Evolutionary conservation across 2,888 invertebrate species (phyloP), one percentile per base, ranked within the genome.

Genomic region (Drosophila seclusa): DNA sequence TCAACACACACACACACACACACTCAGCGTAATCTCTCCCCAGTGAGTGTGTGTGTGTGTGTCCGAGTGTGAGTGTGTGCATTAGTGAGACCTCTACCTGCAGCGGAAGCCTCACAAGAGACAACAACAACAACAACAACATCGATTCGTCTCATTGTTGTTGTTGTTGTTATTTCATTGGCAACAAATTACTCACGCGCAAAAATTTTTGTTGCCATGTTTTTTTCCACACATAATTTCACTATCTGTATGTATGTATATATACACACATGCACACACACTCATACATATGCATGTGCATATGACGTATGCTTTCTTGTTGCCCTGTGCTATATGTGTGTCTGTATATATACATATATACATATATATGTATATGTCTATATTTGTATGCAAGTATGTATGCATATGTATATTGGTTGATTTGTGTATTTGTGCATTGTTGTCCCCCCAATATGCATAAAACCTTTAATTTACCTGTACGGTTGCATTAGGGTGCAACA

Each of bases 151-250:
- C 57, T 64, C 21, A 54, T 42, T 68, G 36, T 36, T 63, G 59
- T 57, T 68, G 59, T 24, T 55, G 59, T 53, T 67, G 63, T 34
- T 63, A 55, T 58, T 68, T 50, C 85, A 76, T 74, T 55, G 73
- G 72, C 80, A 82, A 84, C 88, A 86, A 87, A 90, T 87, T 87
- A 87, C 90, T 90, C 90, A 87, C 87, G 90, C 89, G 87, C 87
- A 90, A 87, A 90, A 88, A 82, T 88, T 72, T 68, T 75, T 74
- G 74, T 76, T 78, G 74, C 54, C 71, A 59, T 73, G 76, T 89
- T 71, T 78, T 76, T 82, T 80, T 89, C 68, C 73, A 71, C 73
- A 87, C 76, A 82, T 72, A 89, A 87, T 89, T 84, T 87, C 90
- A 78, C 88, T 84, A 64, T 66, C 16, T 45, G 45, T 45, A 45